These are phyloP conservation scores for Drosophila multiciliata DNA, from an alignment of 2,888 invertebrate genomes.

Conservation along the genomic window DNA sequence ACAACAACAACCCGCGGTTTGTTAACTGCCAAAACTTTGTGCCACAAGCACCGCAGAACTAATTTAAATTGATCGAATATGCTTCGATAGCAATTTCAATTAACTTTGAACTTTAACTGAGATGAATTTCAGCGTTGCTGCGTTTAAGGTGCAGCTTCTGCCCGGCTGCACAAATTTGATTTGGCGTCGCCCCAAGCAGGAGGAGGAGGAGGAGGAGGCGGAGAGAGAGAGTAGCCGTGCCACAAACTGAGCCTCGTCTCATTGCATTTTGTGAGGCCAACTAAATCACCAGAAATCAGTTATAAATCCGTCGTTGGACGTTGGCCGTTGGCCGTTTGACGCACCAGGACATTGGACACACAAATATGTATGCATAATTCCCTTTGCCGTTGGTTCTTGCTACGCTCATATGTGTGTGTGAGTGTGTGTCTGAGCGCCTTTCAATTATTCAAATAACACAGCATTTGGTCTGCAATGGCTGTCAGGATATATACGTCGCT, in stretches of 20 bases:
- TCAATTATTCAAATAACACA: constrained; percentile 78
- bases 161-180: constrained; percentile 60
- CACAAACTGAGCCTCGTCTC: constrained; percentile 42
- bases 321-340: constrained; percentile 52
- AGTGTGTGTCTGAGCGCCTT: constrained; percentile 41
- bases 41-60: constrained; percentile 61
- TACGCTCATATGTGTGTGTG: constrained; percentile 26
- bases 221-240: no score
- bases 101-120: constrained; percentile 54
- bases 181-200: constrained; percentile 49
- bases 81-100: constrained; percentile 79
- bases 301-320: constrained; percentile 69
- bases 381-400: constrained; percentile 62
- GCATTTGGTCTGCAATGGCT: constrained; percentile 57
- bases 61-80: constrained; percentile 81
- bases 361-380: constrained; percentile 82
- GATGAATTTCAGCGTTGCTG: constrained; percentile 40
- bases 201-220: no score
- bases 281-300: constrained; percentile 81
- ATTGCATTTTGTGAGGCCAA: constrained; percentile 67
- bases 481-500: constrained; percentile 24
- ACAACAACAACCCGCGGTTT: constrained; percentile 31
- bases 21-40: constrained; percentile 52
- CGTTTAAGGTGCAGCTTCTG: constrained; percentile 52
- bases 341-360: constrained; percentile 71